phyloP scores from a whole-genome alignment of 2,888 invertebrate species.

The Digitonthophagus gazella region DNA sequence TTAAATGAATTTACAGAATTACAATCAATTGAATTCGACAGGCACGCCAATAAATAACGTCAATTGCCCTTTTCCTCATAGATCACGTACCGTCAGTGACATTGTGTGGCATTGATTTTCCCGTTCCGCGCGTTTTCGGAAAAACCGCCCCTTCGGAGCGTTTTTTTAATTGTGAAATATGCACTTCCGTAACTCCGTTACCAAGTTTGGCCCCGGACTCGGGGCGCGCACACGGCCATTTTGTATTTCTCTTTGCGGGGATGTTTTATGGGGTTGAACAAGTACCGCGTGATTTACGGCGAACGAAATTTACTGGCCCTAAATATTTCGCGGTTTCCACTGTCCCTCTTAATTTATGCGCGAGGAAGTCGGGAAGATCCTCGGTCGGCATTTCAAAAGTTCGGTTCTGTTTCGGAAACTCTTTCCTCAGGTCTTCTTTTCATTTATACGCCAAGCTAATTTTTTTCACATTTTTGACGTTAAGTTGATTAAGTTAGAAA shows the following conservation, averaged over 20 bases:
- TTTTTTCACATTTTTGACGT: no score
- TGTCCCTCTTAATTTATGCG: conserved; percentile 14
- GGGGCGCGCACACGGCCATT: conserved; percentile 6
- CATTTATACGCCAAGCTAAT: no score
- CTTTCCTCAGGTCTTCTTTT: no score
- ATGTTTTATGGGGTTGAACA: conserved; percentile 16
- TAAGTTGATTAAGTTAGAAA: no score
- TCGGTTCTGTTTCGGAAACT: no score
- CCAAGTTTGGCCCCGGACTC: conserved; percentile 8
- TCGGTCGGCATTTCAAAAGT: no score
- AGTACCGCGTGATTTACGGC: conserved; percentile 12
- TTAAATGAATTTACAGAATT: no score
- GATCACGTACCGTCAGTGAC: neutral
- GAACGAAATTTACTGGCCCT: conserved; percentile 12
- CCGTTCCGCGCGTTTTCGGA: neutral
- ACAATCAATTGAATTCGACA: neutral
- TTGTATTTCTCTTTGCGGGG: conserved; percentile 9
- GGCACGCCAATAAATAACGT: neutral
- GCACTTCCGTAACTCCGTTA: conserved; percentile 12
- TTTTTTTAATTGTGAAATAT: conserved; percentile 14
- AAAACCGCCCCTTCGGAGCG: neutral
- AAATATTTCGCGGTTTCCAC: conserved; percentile 17
- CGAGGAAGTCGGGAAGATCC: no score
- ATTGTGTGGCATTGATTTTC: neutral
- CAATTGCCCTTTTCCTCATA: neutral